Base-by-base conservation (phyloP, 1,140 invertebrate genomes). In the Aphaenogaster floridana region DNA sequence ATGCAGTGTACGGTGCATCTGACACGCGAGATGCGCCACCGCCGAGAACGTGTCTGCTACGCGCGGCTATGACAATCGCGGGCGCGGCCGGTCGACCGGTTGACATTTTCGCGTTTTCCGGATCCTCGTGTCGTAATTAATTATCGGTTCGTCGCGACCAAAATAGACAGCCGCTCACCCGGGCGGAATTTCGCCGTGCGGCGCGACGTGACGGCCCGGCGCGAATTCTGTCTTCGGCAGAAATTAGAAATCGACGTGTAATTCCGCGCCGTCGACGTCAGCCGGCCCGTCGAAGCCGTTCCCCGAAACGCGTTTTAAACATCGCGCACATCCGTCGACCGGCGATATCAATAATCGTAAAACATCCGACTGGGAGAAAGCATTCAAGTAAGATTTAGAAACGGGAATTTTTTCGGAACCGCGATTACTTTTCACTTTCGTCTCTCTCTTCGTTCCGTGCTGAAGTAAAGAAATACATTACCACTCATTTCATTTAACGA, bases 21-120 rank as follows among this genome's bases (percentile, higher is more conserved):
- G 80, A 84, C 80, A 84, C 54, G 45, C 80, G 80, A 83, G 80
- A 83, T 83, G 68, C 54, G 68, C 80, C 80, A 68, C 54, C 52
- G 80, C 80, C 11, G 80, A 83, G 80, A 83, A 74, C 80, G 68
- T 50, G 68, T 72, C 68, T 74, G 61, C 68, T 74, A 74, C 68
- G 68, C 9, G 80, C 80, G 80, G 68, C 80, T 39, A 17, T 76
- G 80, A 84, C 80, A 84, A 84, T 84, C 68, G 54, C 39, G 48
- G 28, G 15, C 80, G 54, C 78, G 3, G 50, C 63, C 48, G 78
- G 17, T 63, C 78, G 68, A 83, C 68, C 54, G 7, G 80, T 61
- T 84, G 80, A 84, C 80, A 84, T 84, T 84, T 84, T 84, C 80
- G 69, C 42, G 13, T 84, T 84, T 84, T 84, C 69, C 69, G 39